These are phyloP conservation scores for Dasyprocta punctata DNA, from an alignment of 2,113 vertebrate species.

Conservation along the genomic window DNA sequence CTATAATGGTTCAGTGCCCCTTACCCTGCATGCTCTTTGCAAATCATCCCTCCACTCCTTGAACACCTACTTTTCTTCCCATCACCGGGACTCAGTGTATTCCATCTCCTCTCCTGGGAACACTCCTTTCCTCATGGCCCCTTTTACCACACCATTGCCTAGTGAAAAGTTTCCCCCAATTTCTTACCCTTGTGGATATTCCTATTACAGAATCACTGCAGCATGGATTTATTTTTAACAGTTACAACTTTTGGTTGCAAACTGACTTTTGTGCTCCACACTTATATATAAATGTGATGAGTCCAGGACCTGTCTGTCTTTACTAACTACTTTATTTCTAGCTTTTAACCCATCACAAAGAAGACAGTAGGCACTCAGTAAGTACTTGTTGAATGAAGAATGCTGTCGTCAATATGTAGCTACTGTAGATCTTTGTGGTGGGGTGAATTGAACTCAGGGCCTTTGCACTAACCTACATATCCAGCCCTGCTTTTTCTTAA, in stretches of 20 bases:
- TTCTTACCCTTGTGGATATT: too few species aligned
- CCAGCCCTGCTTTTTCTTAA: not conserved
- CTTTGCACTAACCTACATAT: not conserved
- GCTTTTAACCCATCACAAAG: not conserved
- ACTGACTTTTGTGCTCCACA: not conserved
- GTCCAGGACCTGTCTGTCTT: not conserved
- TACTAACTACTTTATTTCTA: not conserved
- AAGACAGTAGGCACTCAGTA: not conserved
- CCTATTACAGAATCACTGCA: not conserved
- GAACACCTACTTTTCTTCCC: not conserved
- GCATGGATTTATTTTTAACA: not conserved
- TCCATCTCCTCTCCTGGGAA: not conserved
- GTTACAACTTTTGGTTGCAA: not conserved
- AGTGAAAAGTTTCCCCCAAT: not conserved
- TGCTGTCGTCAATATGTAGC: not conserved
- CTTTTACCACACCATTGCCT: too few species aligned
- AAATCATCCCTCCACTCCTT: not conserved
- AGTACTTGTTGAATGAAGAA: not conserved
- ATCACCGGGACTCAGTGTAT: not conserved
- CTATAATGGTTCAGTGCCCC: rapidly evolving
- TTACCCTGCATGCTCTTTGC: not conserved
- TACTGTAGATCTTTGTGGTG: not conserved
- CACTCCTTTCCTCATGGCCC: rapidly evolving
- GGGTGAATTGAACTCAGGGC: not conserved
- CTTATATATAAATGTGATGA: not conserved